Base-by-base conservation (phyloP, 2,888 invertebrate genomes). In the Acanthacorydalis orientalis region DNA sequence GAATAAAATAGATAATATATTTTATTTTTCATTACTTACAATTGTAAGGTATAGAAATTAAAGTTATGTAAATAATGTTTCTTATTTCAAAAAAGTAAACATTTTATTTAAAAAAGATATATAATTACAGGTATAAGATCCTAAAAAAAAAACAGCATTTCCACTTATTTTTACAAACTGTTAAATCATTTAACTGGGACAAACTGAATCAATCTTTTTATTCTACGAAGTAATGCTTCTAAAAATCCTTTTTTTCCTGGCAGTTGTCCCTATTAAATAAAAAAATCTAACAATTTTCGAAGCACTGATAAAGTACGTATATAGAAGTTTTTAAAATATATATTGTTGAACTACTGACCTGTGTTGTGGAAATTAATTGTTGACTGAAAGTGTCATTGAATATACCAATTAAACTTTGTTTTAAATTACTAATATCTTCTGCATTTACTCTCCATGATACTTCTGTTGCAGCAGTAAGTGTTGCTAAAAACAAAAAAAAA, bases 381-480 rank as follows among this genome's bases (percentile, higher is more conserved):
- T 80, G 78, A 47, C 81, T 77, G 64, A 88, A 87, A 52, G 80
- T 77, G 59, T 87, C 87, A 57, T 80, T 85, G 61, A 88, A 83
- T 14, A 81, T 73, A 0, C 79, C 75, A 32, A 82, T 72, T 10
- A 88, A 69, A 33, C 78, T 79, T 60, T 83, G 80, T 57, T 82
- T 81, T 47, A 87, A 65, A 55, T 75, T 75, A 32, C 75, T 69
- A 46, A 84, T 68, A 50, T 80, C 80, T 53, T 77, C 75, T 4
- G 70, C 67, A 1, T 74, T 70, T 37, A 75, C 67, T 57, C 73
- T 69, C 74, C 76, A 75, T 52, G 68, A 68, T 9, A 69, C 69
- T 54, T 73, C 70, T 23, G 66, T 60, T 23, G 68, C 61, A 14
- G 66, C 63, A 11, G 67, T 59, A 43, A 68, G 57, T 44, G 65